Evolutionary conservation across 2,888 invertebrate genomes (phyloP).

Genomic region (Hirtodrosophila histrioides): DNA sequence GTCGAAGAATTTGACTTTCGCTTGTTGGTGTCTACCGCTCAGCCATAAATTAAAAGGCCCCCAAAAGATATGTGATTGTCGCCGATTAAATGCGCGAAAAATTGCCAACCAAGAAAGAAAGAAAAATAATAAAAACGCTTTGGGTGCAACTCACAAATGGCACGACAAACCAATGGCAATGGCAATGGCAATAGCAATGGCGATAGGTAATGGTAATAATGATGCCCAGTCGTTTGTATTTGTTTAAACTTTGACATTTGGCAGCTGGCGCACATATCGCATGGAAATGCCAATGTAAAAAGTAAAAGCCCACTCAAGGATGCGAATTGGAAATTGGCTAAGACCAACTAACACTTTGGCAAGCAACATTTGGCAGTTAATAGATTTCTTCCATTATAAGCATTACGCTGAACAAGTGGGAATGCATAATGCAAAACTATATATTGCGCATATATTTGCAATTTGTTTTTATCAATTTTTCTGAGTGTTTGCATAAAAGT

Average conservation of each 20-base stretch:
- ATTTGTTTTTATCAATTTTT: no score
- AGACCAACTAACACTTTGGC: not conserved
- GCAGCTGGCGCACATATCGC: slow-evolving; percentile 62
- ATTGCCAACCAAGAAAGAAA: slow-evolving; percentile 36
- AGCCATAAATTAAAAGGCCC: slow-evolving; percentile 72
- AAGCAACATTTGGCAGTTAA: slow-evolving; percentile 1
- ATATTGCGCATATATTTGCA: no score
- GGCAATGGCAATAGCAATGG: slow-evolving; percentile 32
- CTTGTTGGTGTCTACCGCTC: slow-evolving; percentile 60
- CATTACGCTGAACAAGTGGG: no score
- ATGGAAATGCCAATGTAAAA: slow-evolving; percentile 51
- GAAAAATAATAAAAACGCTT: slow-evolving; percentile 45
- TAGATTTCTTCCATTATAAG: not conserved
- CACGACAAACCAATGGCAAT: slow-evolving; percentile 39
- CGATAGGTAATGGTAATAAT: slow-evolving; percentile 45
- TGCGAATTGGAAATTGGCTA: slow-evolving; percentile 23
- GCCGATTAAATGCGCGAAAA: slow-evolving; percentile 77
- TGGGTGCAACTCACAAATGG: slow-evolving; percentile 67
- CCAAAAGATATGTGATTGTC: slow-evolving; percentile 76
- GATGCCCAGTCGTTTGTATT: slow-evolving; percentile 65
- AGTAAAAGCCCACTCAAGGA: slow-evolving; percentile 58
- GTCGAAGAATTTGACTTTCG: slow-evolving; percentile 77
- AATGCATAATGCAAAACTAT: no score
- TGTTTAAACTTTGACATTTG: slow-evolving; percentile 77
- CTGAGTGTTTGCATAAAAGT: no score